phyloP scores from a whole-genome alignment of 1,140 invertebrate genomes.

The Pygmarrhopalites habei region DNA sequence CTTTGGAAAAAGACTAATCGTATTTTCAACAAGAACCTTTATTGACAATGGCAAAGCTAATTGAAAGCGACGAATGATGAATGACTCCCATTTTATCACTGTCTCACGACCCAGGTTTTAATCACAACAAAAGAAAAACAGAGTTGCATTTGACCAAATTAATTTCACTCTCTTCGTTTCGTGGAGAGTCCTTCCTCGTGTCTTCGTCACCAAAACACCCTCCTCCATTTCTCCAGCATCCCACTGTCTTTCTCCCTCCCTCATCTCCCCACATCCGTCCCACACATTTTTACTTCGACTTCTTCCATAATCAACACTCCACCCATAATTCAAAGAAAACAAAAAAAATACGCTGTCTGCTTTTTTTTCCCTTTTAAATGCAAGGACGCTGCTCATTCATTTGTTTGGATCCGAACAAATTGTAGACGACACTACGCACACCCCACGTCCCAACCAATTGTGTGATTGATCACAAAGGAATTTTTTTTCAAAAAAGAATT shows the following conservation, averaged over 20 bases:
- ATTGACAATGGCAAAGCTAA: conserved; percentile 34
- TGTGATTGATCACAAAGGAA: no score
- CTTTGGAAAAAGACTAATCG: conserved; percentile 35
- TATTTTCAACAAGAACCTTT: conserved; percentile 24
- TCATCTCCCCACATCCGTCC: neutral
- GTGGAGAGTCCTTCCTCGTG: neutral
- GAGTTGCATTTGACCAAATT: conserved; percentile 31
- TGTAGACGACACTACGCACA: no score
- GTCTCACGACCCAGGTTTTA: conserved; percentile 31
- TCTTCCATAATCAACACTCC: no score
- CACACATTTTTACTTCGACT: no score
- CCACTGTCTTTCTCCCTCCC: neutral
- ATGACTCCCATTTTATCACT: conserved; percentile 33
- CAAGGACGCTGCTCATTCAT: no score
- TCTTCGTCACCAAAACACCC: neutral
- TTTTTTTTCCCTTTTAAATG: no score
- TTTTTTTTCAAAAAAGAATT: no score
- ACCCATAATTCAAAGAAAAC: no score
- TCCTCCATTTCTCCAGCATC: neutral
- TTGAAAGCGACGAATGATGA: conserved; percentile 36
- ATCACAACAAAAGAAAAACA: conserved; percentile 31
- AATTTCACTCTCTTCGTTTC: conserved; percentile 20
- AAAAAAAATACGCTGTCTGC: no score
- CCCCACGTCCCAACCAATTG: no score
- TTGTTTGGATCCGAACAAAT: no score